phyloP scores from a whole-genome alignment of 2,888 invertebrate species.

The Conus canariensis region DNA sequence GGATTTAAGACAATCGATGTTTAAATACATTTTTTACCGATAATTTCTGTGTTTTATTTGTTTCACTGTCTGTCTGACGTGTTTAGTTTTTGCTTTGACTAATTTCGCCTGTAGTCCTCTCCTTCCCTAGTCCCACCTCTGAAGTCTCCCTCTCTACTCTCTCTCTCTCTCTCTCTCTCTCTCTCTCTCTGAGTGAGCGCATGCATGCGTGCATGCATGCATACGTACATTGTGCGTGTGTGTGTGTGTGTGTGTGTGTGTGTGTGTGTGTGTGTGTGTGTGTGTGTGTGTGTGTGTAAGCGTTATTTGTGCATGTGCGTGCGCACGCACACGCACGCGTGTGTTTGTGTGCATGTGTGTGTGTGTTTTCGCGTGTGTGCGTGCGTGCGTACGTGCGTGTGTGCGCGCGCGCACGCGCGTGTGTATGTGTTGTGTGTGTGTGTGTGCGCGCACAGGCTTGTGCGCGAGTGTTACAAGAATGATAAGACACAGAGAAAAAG shows the following conservation, averaged over 20 bases:
- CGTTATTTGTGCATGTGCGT: not conserved
- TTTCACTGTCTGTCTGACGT: too few relatives aligned
- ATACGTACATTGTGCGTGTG: not conserved
- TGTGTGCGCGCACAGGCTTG: too few relatives aligned
- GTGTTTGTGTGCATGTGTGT: not conserved
- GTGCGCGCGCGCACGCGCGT: not conserved
- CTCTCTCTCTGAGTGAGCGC: not conserved
- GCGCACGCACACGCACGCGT: not conserved
- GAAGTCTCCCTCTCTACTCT: too few relatives aligned
- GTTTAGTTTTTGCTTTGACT: too few relatives aligned
- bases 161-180: too few relatives aligned
- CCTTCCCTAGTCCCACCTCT: too few relatives aligned
- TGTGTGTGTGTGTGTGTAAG: not conserved
- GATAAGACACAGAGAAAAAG: conserved; percentile 5
- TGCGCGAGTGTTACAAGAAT: conserved; percentile 30
- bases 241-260: conserved; percentile 13
- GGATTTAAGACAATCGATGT: too few relatives aligned
- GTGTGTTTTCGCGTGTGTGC: not conserved
- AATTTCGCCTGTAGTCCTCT: too few relatives aligned
- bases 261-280: not conserved
- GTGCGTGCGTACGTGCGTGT: not conserved
- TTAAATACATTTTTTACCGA: too few relatives aligned
- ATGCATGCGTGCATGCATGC: not conserved
- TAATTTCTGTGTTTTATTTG: too few relatives aligned
- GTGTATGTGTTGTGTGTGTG: not conserved